phyloP scores from a whole-genome alignment of 2,797 vertebrate species.

The Microtus californicus region DNA sequence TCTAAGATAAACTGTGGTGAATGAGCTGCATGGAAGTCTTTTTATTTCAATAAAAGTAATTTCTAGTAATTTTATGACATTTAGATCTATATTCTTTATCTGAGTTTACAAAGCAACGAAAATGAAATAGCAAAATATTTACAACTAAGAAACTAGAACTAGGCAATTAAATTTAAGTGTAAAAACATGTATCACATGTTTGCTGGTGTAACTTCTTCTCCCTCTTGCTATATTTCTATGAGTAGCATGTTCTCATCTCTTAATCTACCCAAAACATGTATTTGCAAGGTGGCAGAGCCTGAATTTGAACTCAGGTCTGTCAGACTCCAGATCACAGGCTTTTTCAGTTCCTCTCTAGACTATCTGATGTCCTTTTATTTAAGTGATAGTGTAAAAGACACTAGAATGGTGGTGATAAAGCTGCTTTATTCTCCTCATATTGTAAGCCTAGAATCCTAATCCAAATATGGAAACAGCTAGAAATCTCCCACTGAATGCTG shows the following conservation, averaged over 20 bases:
- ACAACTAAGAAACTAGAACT: constrained; percentile 37
- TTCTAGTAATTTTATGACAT: background rate
- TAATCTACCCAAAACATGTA: constrained; percentile 5
- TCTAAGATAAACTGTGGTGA: background rate
- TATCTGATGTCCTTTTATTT: constrained; percentile 9
- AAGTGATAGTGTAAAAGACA: background rate
- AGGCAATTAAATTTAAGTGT: constrained; percentile 26
- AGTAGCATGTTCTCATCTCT: background rate
- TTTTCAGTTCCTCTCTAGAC: constrained; percentile 31
- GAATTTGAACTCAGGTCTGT: background rate
- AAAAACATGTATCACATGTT: background rate
- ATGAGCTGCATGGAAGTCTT: background rate
- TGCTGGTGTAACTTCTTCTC: background rate
- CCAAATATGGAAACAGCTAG: constrained; percentile 28
- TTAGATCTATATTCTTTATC: background rate
- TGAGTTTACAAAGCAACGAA: constrained; percentile 64
- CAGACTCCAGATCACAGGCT: constrained; percentile 15
- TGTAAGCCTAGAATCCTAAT: constrained; percentile 35
- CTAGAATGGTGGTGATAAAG: background rate
- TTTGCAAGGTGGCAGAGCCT: background rate
- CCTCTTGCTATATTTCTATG: background rate
- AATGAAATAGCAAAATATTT: constrained; percentile 23
- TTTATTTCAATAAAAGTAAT: constrained; percentile 40
- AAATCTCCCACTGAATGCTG: background rate
- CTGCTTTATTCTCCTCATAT: background rate